Conservation (phyloP, 2,797 vertebrate species). For the Poeciliopsis infans region DNA sequence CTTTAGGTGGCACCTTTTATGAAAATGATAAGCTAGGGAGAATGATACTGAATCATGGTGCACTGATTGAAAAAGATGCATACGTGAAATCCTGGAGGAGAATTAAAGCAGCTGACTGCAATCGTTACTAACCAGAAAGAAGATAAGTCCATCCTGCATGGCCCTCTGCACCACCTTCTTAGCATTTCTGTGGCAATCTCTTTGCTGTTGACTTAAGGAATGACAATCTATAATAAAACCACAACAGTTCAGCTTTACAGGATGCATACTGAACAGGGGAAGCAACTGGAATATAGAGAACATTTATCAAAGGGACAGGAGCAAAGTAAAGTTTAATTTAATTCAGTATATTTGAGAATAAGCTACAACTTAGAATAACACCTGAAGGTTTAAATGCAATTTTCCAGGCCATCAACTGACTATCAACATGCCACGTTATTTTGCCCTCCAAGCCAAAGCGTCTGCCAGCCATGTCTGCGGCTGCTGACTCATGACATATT, state of each 20-base stretch:
- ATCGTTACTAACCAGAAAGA: slow-evolving; percentile 24
- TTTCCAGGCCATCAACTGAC: slow-evolving; percentile 86
- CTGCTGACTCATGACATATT: slow-evolving; percentile 78
- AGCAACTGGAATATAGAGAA: slow-evolving; percentile 35
- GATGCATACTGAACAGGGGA: slow-evolving; percentile 37
- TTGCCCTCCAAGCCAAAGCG: slow-evolving; percentile 66
- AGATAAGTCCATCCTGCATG: slow-evolving; percentile 14
- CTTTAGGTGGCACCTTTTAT: slow-evolving; percentile 67
- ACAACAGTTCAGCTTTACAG: slow-evolving; percentile 22
- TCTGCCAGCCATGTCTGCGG: slow-evolving; percentile 62
- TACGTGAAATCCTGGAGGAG: slow-evolving; percentile 34
- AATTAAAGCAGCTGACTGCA: slow-evolving; percentile 26
- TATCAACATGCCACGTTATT: slow-evolving; percentile 75
- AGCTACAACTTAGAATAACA: slow-evolving; percentile 77
- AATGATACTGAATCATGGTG: slow-evolving; percentile 45
- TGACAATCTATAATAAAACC: slow-evolving; percentile 36
- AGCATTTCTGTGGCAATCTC: slow-evolving; percentile 30
- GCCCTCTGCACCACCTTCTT: slow-evolving; percentile 7
- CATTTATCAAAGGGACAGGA: slow-evolving; percentile 68
- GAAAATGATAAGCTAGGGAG: slow-evolving; percentile 70
- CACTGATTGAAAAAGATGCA: slow-evolving; percentile 52
- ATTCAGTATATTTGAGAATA: slow-evolving; percentile 68
- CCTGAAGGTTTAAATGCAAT: slow-evolving; percentile 84
- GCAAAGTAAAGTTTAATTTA: slow-evolving; percentile 71
- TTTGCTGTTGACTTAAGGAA: slow-evolving; percentile 17